Percentiles rank a stretch among this genome's conserved stretches.
Evolutionary conservation across 1,140 invertebrate genomes (phyloP).

Genomic region (Homarus americanus): DNA sequence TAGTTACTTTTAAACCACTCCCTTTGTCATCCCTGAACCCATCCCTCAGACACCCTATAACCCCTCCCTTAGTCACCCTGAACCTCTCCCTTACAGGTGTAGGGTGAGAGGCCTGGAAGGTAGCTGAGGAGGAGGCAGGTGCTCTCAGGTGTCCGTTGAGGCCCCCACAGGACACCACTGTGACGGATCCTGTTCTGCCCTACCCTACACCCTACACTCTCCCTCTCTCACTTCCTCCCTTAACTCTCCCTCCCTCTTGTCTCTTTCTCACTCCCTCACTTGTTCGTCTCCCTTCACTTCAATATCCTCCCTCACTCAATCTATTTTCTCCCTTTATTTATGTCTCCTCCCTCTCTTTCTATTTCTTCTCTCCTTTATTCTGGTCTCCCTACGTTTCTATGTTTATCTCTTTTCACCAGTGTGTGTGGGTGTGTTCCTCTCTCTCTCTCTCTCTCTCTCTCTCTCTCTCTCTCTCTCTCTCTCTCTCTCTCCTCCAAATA

Average conservation of each 20-base stretch:
- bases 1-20: too few species aligned
- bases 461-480: background rate
- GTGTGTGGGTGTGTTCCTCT: too few species aligned
- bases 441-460: background rate
- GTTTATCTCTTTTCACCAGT: too few species aligned
- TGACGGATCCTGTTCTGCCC: background rate
- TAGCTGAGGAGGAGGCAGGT: background rate
- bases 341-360: background rate
- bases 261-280: slow-evolving; percentile 29
- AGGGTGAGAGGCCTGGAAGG: too few species aligned
- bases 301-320: too few species aligned
- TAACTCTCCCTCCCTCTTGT: background rate
- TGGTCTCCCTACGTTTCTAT: too few species aligned
- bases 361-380: too few species aligned
- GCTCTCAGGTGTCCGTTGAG: background rate
- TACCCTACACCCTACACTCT: background rate
- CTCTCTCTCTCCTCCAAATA: background rate
- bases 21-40: too few species aligned
- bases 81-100: too few species aligned
- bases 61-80: too few species aligned
- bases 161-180: background rate
- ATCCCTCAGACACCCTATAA: too few species aligned
- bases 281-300: too few species aligned
- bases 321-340: background rate
- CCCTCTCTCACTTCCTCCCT: background rate